phyloP scores from a whole-genome alignment of 2,797 vertebrate species.

The Darevskia mixta region DNA sequence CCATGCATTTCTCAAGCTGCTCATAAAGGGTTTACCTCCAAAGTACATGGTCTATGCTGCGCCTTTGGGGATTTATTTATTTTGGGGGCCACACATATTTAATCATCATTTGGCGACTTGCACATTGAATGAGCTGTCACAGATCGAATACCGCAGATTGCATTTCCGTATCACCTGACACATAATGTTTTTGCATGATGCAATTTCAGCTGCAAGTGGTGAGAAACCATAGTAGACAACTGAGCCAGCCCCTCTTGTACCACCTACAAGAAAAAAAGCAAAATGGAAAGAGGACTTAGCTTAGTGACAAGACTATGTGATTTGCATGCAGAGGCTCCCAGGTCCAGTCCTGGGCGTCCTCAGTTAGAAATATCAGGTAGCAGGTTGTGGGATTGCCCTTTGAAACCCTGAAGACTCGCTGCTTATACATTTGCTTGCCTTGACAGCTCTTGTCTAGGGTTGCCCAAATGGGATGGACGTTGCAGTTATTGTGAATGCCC shows the following conservation, averaged over 20 bases:
- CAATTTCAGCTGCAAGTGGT: not conserved
- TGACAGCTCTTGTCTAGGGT: not conserved
- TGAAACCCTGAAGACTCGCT: not conserved
- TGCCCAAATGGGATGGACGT: slow-evolving; percentile 1
- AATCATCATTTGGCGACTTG: not conserved
- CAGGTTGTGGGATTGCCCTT: not conserved
- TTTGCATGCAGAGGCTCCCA: not conserved
- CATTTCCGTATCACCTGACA: not conserved
- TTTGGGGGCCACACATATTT: not conserved
- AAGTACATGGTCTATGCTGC: not conserved
- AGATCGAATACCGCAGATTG: not conserved
- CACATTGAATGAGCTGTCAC: not conserved
- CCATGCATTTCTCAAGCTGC: not conserved
- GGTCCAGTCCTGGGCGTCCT: not conserved
- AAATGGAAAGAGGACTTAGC: not conserved
- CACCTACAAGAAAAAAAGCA: not conserved
- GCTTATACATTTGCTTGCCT: too few relatives aligned
- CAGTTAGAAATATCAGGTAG: not conserved
- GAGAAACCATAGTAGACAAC: not conserved
- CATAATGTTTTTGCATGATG: not conserved
- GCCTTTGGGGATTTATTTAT: not conserved
- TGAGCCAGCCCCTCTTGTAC: not conserved
- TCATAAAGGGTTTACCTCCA: not conserved
- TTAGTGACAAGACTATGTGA: not conserved
- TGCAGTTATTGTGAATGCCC: slow-evolving; percentile 33